phyloP scores from a whole-genome alignment of 2,888 invertebrate genomes.

The Allacma fusca region DNA sequence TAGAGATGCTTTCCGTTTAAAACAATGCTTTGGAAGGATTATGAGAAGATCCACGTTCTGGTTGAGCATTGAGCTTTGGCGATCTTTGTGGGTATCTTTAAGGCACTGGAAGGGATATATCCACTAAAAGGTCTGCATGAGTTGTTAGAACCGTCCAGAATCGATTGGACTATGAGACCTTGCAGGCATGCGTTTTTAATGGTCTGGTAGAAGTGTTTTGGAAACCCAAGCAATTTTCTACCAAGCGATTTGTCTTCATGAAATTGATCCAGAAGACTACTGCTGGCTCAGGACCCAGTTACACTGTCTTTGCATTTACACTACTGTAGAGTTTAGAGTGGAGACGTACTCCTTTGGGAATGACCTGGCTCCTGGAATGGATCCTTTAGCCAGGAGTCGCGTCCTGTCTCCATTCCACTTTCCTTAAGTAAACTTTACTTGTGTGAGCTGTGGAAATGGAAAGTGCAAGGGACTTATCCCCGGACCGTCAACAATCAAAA shows the following conservation, averaged over 20 bases:
- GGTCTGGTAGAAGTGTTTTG: neutral
- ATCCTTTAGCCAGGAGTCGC: slow-evolving; percentile 16
- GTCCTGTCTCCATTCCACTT: slow-evolving; percentile 26
- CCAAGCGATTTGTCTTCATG: slow-evolving; percentile 48
- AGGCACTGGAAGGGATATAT: too few species aligned
- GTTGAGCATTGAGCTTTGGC: too few species aligned
- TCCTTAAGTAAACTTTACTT: neutral
- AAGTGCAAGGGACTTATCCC: neutral
- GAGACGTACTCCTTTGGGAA: slow-evolving; percentile 22
- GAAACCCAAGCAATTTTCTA: neutral
- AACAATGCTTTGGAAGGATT: too few species aligned
- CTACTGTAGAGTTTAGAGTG: slow-evolving; percentile 20
- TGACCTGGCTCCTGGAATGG: slow-evolving; percentile 26
- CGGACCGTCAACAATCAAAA: too few species aligned
- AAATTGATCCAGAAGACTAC: slow-evolving; percentile 47
- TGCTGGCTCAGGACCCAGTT: slow-evolving; percentile 21
- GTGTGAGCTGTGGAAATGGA: neutral
- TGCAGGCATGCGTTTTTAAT: neutral
- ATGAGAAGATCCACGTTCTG: too few species aligned
- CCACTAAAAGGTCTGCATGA: too few species aligned
- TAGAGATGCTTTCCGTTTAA: too few species aligned
- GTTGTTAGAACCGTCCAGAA: too few species aligned
- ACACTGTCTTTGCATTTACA: neutral
- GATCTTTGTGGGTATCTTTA: too few species aligned
- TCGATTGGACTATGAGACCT: neutral